phyloP scores from a whole-genome alignment of 2,888 invertebrate species.

The Eulithis testata region DNA sequence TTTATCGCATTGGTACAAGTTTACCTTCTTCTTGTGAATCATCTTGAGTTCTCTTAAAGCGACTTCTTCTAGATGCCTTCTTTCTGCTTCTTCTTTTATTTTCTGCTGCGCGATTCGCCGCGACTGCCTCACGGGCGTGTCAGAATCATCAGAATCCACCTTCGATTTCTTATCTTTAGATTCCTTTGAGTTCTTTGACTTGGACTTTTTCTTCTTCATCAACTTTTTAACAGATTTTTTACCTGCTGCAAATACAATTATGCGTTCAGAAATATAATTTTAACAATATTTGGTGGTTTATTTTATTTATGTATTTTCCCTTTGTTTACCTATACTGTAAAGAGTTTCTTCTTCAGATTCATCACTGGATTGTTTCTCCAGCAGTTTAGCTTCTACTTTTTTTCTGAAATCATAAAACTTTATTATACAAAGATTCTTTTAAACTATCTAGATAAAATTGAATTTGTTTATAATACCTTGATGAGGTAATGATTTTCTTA shows the following conservation, averaged over 20 bases:
- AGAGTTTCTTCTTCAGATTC: slow-evolving; percentile 81
- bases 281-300: no score
- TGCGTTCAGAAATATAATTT: no score
- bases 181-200: slow-evolving; percentile 40
- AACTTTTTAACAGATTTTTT: slow-evolving; percentile 68
- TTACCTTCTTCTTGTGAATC: slow-evolving; percentile 85
- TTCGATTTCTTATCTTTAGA: slow-evolving; percentile 48
- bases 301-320: no score
- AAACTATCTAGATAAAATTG: not conserved
- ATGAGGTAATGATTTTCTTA: slow-evolving; percentile 73
- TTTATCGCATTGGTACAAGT: no score
- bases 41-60: slow-evolving; percentile 87
- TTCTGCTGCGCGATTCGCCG: slow-evolving; percentile 94
- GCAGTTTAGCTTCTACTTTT: slow-evolving; percentile 83
- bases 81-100: slow-evolving; percentile 93
- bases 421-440: not conserved
- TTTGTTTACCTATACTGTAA: slow-evolving; percentile 70
- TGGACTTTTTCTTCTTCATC: slow-evolving; percentile 56
- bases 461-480: slow-evolving; percentile 57
- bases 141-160: slow-evolving; percentile 58
- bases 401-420: slow-evolving; percentile 63
- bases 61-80: slow-evolving; percentile 90
- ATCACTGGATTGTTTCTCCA: slow-evolving; percentile 80
- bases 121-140: slow-evolving; percentile 89
- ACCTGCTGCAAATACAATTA: slow-evolving; percentile 55